phyloP scores from a whole-genome alignment of 2,888 invertebrate species.

The Erpobdella octoculata region DNA sequence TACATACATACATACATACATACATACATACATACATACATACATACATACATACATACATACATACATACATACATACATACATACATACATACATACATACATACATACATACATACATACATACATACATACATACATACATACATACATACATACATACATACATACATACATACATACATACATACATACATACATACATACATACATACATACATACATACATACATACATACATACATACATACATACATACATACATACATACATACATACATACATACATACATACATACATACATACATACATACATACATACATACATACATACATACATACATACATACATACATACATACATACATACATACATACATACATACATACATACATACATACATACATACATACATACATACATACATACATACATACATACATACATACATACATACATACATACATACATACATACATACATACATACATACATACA shows the following conservation, averaged over 20 bases:
- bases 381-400: too few species aligned
- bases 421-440: too few species aligned
- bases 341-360: not conserved
- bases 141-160: not conserved
- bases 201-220: not conserved
- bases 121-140: not conserved
- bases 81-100: too few species aligned
- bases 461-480: too few species aligned
- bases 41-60: not conserved
- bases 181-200: not conserved
- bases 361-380: too few species aligned
- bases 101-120: too few species aligned
- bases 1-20: not conserved
- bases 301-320: not conserved
- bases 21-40: slow-evolving; percentile 1
- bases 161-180: not conserved
- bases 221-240: not conserved
- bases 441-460: too few species aligned
- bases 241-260: not conserved
- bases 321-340: not conserved
- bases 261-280: not conserved
- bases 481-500: too few species aligned
- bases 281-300: too few species aligned
- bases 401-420: too few species aligned
- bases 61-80: not conserved